Base-by-base conservation (phyloP, 2,888 invertebrate species). In the Gisinianus flammeolus region DNA sequence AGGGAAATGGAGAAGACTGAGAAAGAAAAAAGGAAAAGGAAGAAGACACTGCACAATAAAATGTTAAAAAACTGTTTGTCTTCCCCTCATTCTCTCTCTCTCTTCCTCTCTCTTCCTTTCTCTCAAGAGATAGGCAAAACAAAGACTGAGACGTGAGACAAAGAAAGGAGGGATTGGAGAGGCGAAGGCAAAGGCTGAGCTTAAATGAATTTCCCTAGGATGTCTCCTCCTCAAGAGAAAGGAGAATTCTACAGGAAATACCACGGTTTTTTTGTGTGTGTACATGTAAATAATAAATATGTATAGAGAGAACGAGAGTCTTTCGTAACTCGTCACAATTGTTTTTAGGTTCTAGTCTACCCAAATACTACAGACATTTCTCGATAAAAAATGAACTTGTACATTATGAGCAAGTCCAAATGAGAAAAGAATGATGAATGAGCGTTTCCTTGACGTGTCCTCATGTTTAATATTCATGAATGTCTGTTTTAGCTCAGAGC, bases 341-440 rank as follows among this genome's bases (percentile, higher is more conserved):
- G n/a, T n/a, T n/a, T n/a, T n/a, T n/a, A n/a, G n/a, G n/a, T n/a
- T n/a, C n/a, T n/a, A n/a, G n/a, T n/a, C n/a, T n/a, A n/a, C n/a
- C n/a, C n/a, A n/a, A n/a, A n/a, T n/a, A n/a, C n/a, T n/a, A n/a
- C n/a, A n/a, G n/a, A n/a, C n/a, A n/a, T n/a, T n/a, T n/a, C n/a
- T n/a, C n/a, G n/a, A n/a, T n/a, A n/a, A n/a, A 68, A 71, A 71
- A 71, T 71, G 31, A 71, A 56, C 56, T 71, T 56, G 54, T 54
- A 56, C 71, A 71, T 71, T 71, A n/a, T 71, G 54, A 71, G 54
- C 71, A 71, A 71, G 71, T 71, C 71, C 54, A 71, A 71, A 71
- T 71, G 71, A 71, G 71, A 71, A 71, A 71, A 56, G 71, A 71
- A 68, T 52, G 71, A 71, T 71, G 71, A 56, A 71, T 71, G 71